phyloP scores from a whole-genome alignment of 2,797 vertebrate species.

The Callimico goeldii region DNA sequence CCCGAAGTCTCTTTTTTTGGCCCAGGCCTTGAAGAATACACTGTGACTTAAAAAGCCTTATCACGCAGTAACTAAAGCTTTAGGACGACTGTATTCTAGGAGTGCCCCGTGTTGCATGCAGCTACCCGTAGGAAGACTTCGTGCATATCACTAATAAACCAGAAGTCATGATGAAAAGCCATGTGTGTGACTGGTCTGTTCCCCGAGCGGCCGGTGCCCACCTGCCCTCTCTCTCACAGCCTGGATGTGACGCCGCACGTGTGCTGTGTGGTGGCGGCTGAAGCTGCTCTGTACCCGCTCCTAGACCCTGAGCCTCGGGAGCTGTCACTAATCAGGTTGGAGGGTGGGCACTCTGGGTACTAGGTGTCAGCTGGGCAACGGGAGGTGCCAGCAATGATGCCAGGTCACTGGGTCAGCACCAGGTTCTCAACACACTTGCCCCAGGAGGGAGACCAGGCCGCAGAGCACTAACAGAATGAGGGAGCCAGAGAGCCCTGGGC shows the following conservation, averaged over 20 bases:
- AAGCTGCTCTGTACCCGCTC: background rate
- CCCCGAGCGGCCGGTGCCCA: rapidly evolving
- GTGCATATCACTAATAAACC: slow-evolving; percentile 90
- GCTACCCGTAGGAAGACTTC: slow-evolving; percentile 92
- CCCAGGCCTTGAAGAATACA: slow-evolving; percentile 89
- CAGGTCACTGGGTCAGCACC: background rate
- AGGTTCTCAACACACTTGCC: background rate
- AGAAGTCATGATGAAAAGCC: slow-evolving; percentile 81
- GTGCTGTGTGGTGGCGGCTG: rapidly evolving
- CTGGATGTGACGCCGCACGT: rapidly evolving
- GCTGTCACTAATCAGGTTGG: rapidly evolving
- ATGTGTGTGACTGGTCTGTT: slow-evolving; percentile 73
- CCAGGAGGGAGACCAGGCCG: rapidly evolving
- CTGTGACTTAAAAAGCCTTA: slow-evolving; percentile 95
- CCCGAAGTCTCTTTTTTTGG: slow-evolving; percentile 82
- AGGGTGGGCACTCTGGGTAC: background rate
- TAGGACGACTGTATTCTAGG: slow-evolving; percentile 87
- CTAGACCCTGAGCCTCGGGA: background rate
- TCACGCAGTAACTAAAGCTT: slow-evolving; percentile 86
- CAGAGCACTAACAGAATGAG: no score
- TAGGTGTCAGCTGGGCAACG: background rate
- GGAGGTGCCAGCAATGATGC: background rate
- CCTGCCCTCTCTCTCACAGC: no score
- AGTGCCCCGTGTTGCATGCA: slow-evolving; percentile 95
- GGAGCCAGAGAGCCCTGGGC: no score